A percentile compares a stretch with the other conserved stretches of the same genome.
Evolutionary conservation across 2,888 invertebrate genomes (phyloP).

Genomic region (Clepsis dumicolana): DNA sequence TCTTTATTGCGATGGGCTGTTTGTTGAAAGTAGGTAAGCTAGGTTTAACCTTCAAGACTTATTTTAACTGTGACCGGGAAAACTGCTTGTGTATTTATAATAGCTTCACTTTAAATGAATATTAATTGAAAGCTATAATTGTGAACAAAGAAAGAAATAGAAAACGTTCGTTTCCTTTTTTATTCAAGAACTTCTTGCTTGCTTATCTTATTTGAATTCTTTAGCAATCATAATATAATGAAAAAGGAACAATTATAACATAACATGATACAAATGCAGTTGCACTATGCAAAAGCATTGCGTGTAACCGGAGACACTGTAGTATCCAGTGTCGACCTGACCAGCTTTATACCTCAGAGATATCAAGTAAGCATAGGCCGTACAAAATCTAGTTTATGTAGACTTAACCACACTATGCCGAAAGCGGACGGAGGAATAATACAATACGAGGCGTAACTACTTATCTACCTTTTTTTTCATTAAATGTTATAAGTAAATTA

Average conservation of each 20-base stretch:
- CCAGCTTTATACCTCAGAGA: conserved; percentile 67
- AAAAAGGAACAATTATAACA: conserved; percentile 18
- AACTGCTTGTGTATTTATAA: too few relatives aligned
- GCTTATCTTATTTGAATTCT: too few relatives aligned
- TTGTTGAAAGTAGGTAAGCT: background rate
- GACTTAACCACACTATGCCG: conserved; percentile 5
- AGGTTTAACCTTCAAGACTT: too few relatives aligned
- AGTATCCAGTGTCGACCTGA: conserved; percentile 72
- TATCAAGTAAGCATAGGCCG: conserved; percentile 44
- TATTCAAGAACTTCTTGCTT: too few relatives aligned
- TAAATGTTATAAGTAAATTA: too few relatives aligned
- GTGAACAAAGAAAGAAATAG: too few relatives aligned
- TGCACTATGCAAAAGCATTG: conserved; percentile 65
- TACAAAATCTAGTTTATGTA: conserved; percentile 42
- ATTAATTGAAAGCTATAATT: too few relatives aligned
- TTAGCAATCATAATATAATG: background rate
- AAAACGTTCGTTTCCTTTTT: too few relatives aligned
- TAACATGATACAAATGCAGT: conserved; percentile 57
- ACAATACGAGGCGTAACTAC: background rate
- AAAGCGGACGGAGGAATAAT: background rate
- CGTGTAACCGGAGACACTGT: conserved; percentile 69
- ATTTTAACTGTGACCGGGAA: too few relatives aligned
- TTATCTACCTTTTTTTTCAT: background rate
- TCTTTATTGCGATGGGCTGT: conserved; percentile 8
- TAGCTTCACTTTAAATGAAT: too few relatives aligned